These are phyloP conservation scores for Cephus spinipes DNA, from an alignment of 2,888 invertebrate species.

Conservation along the genomic window DNA sequence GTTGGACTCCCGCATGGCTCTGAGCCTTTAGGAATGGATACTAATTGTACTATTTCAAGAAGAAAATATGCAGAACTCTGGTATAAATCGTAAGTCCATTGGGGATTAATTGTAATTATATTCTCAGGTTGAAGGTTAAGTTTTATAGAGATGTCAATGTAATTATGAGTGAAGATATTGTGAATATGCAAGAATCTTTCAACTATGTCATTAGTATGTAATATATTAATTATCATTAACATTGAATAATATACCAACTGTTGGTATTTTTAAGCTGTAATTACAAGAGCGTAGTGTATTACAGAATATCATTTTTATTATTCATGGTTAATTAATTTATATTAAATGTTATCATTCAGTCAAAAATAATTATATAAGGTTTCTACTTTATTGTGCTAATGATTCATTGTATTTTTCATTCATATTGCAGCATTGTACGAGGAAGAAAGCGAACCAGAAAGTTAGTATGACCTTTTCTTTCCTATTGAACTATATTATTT, in stretches of 20 bases:
- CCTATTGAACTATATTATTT: constrained; percentile 13
- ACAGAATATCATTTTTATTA: background rate
- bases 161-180: background rate
- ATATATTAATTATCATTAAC: no score
- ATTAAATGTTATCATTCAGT: background rate
- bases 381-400: background rate
- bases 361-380: background rate
- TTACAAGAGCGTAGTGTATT: background rate
- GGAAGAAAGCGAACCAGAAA: constrained; percentile 87
- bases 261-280: background rate
- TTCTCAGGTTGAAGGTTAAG: background rate
- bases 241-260: background rate
- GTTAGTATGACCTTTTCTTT: constrained; percentile 63
- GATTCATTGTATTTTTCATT: background rate
- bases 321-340: background rate
- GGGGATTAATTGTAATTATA: background rate
- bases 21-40: constrained; percentile 54
- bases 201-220: background rate
- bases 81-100: constrained; percentile 52
- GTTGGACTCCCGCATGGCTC: background rate
- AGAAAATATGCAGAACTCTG: constrained; percentile 48
- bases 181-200: background rate
- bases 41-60: constrained; percentile 38
- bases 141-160: background rate
- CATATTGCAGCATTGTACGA: constrained; percentile 84